Evolutionary conservation across 1,140 invertebrate species (phyloP), one percentile per base, ranked within the genome.

Genomic region (Epicauta chinensis): DNA sequence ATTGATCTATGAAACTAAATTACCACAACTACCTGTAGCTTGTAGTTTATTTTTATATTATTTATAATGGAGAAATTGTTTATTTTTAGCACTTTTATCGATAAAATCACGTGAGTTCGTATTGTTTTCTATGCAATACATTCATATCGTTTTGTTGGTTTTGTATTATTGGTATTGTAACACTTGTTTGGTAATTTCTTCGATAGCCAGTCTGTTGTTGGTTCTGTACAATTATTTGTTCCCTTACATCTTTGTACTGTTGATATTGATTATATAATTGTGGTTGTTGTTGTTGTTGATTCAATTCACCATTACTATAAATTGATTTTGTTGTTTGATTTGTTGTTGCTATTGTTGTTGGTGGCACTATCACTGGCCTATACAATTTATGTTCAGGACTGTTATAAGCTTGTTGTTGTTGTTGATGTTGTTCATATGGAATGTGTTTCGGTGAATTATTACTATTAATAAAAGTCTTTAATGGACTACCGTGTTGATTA

Each of bases 171-270:
- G 65, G 62, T 49, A 62, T 55, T 34, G 62, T 61, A 46, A 64
- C 55, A 50, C 58, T 61, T 17, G 53, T 62, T 42, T 67, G 63
- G 47, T 64, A 65, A 34, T 53, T 59, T 37, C 60, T 60, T 55
- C 49, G 32, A 36, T 55, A 51, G 12, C 42, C 51, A 16, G 50
- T 14, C 37, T 53, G 38, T 43, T 57, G 60, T 39, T 67, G 65
- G 36, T 63, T 58, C 42, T 65, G 60, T 4, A 59, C 43, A 23
- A 64, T 42, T 35, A 64, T 52, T 58, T 66, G 64, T 45, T 66
- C 66, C 51, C 58, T 63, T 7, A 53, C 51, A 39, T 60, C 56
- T 46, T 63, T 60, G 49, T 64, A 66, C 48, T 66, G 66, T 41
- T 65, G 64, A 39, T 61, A 65, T 38, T 67, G 64, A 13, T 51